Evolutionary conservation across 2,113 vertebrate genomes (phyloP), one percentile per base, ranked within the genome.

Genomic region (Chionodraco myersi): DNA sequence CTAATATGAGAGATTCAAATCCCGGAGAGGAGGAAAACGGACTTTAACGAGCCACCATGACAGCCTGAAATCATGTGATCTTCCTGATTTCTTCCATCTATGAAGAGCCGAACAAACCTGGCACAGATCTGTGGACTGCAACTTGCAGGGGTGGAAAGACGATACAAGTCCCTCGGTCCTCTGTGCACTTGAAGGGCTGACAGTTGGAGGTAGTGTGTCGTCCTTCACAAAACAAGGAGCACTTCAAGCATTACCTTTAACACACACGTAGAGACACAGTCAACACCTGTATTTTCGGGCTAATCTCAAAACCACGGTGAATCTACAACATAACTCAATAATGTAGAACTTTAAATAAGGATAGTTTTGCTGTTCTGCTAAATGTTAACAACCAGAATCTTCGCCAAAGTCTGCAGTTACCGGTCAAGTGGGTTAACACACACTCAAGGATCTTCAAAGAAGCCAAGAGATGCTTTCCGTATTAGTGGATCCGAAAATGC

Each of bases 181-280:
- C 68, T 68, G 85, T 72, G 72, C 60, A 75, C 77, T 82, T 72
- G 73, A 85, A 87, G 78, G 59, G 78, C 36, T 41, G 74, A 82
- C 77, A 81, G 57, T 78, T 74, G n/a, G 63, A 77, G 63, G 30
- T 59, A 80, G 49, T 62, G 34, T 48, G 54, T 70, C n/a, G 10
- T 68, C 74, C 61, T 72, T 67, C 64, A 47, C 69, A 15, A 73
- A 83, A 89, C 77, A 78, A 72, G 73, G 51, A 93, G 89, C 89
- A 90, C 90, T 91, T 93, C 73, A 82, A 80, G 64, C 83, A 64
- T 81, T 80, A 68, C 34, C 30, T 77, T 73, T 82, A 26, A 80
- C 57, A 64, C 68, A 34, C 5, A 62, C 36, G 47, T 10, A 51
- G 13, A 30, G 1, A 61, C 7, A 30, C 0, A 41, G 6, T 11